Base-by-base conservation (phyloP, 1,140 invertebrate genomes). In the Bombus sylvicola region DNA sequence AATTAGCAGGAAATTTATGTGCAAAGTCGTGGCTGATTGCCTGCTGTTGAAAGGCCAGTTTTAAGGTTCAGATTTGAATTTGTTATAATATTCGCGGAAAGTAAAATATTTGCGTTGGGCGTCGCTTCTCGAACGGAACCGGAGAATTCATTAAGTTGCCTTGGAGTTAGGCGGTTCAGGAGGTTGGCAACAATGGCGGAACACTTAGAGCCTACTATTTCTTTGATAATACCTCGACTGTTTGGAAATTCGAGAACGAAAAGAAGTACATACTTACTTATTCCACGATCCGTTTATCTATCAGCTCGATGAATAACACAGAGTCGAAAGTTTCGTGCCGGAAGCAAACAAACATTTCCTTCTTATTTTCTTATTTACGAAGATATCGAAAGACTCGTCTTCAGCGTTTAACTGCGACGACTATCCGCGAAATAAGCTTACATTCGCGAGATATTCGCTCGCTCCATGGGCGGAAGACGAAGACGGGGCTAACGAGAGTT, bases 91-190 rank as follows among this genome's bases (percentile, higher is more conserved):
- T 69, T 53, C 53, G 47, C 15, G 66, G 81, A n/a, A 82, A 75
- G 81, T 74, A 64, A 64, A 82, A 74, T 74, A 73, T 82, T 82
- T 82, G 39, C 71, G 53, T 82, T 82, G 71, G 57, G 53, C 80
- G 43, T 28, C 10, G 25, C 3, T 82, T n/a, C 13, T 28, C n/a
- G n/a, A 37, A 12, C n/a, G 41, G 57, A 28, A 64, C 18, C 22
- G 57, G 57, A 53, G 59, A 82, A 57, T 66, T 62, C 57, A 75
- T 73, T 81, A 81, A 81, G 69, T 43, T 41, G 37, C 47, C 62
- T 31, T 28, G 34, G 10, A 47, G 34, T 62, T 47, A 18, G 43
- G 13, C 53, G 69, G 12, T 13, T 37, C 22, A 18, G 12, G 3
- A 37, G 74, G 10, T 34, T 73, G 34, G 39, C 41, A 43, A 66